A percentile compares a stretch with the other conserved stretches of the same genome.
These are phyloP conservation scores for Furcula furcula DNA, from an alignment of 2,888 invertebrate species.

Conservation along the genomic window DNA sequence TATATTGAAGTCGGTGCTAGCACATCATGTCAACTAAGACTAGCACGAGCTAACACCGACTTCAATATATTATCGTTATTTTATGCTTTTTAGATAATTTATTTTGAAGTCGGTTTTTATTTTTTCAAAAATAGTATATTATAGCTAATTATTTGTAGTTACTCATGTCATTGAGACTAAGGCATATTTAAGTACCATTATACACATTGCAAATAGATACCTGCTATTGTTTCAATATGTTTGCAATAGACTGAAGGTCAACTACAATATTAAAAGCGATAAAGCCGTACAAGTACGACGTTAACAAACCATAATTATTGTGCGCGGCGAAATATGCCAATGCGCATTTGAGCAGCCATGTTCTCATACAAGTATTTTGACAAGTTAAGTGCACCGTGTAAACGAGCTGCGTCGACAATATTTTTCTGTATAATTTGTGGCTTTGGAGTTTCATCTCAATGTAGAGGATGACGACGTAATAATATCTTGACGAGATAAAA, in stretches of 20 bases:
- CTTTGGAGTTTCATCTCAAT: slow-evolving; percentile 48
- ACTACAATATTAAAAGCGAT: slow-evolving; percentile 21
- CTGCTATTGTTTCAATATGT: slow-evolving; percentile 10
- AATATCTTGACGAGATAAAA: slow-evolving; percentile 46
- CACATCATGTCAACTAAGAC: too few species aligned
- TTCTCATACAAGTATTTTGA: slow-evolving; percentile 44
- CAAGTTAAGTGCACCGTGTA: slow-evolving; percentile 46
- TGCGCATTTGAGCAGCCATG: slow-evolving; percentile 31
- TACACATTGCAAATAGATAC: background rate
- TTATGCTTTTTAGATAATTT: too few species aligned
- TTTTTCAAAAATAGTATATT: too few species aligned
- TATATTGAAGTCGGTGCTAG: too few species aligned
- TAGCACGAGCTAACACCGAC: too few species aligned
- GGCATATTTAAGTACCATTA: background rate
- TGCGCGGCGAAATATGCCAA: slow-evolving; percentile 36
- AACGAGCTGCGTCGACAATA: slow-evolving; percentile 46
- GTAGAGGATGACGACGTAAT: slow-evolving; percentile 36
- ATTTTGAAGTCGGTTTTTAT: too few species aligned
- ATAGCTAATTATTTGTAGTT: too few species aligned
- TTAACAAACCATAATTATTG: slow-evolving; percentile 27
- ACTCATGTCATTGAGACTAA: background rate
- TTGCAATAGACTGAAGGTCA: slow-evolving; percentile 17
- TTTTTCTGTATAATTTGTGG: slow-evolving; percentile 45
- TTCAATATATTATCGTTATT: too few species aligned
- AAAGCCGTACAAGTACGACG: slow-evolving; percentile 16